Base-by-base conservation (phyloP, 2,888 invertebrate species). In the Eurytoma californica region DNA sequence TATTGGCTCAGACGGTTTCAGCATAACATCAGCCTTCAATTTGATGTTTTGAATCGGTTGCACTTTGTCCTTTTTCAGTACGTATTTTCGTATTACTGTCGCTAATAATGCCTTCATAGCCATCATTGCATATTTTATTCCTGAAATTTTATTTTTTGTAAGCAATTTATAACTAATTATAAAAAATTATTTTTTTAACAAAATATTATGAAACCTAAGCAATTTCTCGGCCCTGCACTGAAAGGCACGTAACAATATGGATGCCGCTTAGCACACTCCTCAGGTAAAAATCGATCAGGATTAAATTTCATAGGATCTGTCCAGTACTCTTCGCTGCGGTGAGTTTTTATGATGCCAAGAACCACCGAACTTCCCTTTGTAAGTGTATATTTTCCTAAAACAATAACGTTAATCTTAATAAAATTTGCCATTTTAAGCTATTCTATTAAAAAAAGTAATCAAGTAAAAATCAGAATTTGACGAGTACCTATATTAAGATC, bases 401-500 rank as follows among this genome's bases (percentile, higher is more conserved):
- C 20, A 65, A 18, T 14, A n/a, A 53, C 14, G 53, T 53, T 14
- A 53, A n/a, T 53, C 4, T 53, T 39, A 39, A 9, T 39, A 39
- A 7, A 39, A 13, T 2, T 24, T 51, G 13, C 20, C 14, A 63
- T 49, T 28, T 39, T 39, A 9, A 39, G 2, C 0, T 39, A 9
- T 39, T 39, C 7, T 39, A 9, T 4, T 39, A 9, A 9, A 9
- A 39, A 39, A 9, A 1, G 9, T 9, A 9, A 39, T 7, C 39
- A 39, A 4, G 39, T 39, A 39, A 7, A 39, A 9, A 7, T 1
- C 1, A 53, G 16, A 14, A 12, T 5, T 14, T 16, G 3, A 20
- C 5, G 28, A 51, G 30, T 72, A 92, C 93, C 91, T 49, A 93
- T 88, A 83, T 92, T 88, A 0, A 92, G 83, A 83, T 92, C 92